These are phyloP conservation scores for Poeciliopsis occidentalis DNA, from an alignment of 2,113 vertebrate species.

Conservation along the genomic window DNA sequence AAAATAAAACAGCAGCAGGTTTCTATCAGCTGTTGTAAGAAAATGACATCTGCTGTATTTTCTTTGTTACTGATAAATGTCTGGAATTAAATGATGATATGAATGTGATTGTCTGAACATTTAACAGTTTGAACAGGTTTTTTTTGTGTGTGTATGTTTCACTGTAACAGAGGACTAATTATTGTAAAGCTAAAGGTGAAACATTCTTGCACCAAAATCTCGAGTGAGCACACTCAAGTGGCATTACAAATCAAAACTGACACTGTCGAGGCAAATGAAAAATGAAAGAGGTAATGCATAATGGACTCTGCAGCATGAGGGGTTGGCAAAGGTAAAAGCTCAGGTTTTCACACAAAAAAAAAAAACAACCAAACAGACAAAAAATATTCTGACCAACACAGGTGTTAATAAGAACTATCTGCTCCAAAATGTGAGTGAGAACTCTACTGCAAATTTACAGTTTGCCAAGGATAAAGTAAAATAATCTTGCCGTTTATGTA, in stretches of 20 bases:
- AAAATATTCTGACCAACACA: slow-evolving; percentile 30
- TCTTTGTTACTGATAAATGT: slow-evolving; percentile 28
- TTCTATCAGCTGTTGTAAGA: slow-evolving; percentile 13
- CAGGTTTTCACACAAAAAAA: slow-evolving; percentile 23
- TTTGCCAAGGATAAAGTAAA: slow-evolving; percentile 22
- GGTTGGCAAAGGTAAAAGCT: slow-evolving; percentile 12
- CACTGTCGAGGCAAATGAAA: slow-evolving; percentile 20
- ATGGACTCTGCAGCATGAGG: not conserved
- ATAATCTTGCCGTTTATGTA: slow-evolving; percentile 36
- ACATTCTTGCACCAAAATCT: slow-evolving; percentile 6
- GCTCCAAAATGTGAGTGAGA: slow-evolving; percentile 21
- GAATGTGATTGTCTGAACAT: slow-evolving; percentile 70
- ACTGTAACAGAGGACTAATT: slow-evolving; percentile 2
- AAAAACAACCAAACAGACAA: slow-evolving; percentile 14
- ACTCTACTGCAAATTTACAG: not conserved
- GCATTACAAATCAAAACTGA: slow-evolving; percentile 18
- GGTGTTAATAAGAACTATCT: slow-evolving; percentile 21
- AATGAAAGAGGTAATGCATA: slow-evolving; percentile 9
- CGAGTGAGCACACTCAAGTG: slow-evolving; percentile 16
- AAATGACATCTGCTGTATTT: slow-evolving; percentile 29
- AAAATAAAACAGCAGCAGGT: slow-evolving; percentile 2
- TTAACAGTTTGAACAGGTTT: slow-evolving; percentile 12
- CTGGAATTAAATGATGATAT: slow-evolving; percentile 29
- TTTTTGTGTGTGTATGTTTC: not conserved
- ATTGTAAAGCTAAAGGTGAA: slow-evolving; percentile 23